These are phyloP conservation scores for Acromyrmex echinatior DNA, from an alignment of 1,140 invertebrate species.

Conservation along the genomic window DNA sequence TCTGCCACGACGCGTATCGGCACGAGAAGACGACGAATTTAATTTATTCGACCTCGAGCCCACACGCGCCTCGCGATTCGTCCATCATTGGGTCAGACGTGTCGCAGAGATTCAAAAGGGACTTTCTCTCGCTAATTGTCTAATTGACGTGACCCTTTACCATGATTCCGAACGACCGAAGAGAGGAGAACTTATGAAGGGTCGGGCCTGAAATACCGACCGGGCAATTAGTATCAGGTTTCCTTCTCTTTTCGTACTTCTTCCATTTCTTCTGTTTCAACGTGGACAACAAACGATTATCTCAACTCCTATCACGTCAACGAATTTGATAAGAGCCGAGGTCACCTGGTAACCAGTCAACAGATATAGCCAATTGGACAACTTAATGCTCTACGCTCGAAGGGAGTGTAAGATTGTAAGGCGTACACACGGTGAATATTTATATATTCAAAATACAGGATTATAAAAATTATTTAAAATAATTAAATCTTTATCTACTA, in stretches of 20 bases:
- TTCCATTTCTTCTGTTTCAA: conserved; percentile 15
- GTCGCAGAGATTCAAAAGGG: conserved; percentile 57
- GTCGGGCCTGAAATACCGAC: conserved; percentile 58
- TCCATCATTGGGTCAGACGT: conserved; percentile 44
- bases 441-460: neutral
- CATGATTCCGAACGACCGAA: conserved; percentile 16
- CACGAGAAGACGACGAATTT: conserved; percentile 62
- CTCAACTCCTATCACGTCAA: conserved; percentile 79
- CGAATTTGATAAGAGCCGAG: conserved; percentile 81
- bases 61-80: conserved; percentile 40
- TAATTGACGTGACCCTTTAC: conserved; percentile 55
- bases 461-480: too few relatives aligned
- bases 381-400: conserved; percentile 61
- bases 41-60: conserved; percentile 72
- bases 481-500: too few relatives aligned
- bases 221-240: conserved; percentile 66
- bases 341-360: conserved; percentile 79
- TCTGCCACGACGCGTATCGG: conserved; percentile 48
- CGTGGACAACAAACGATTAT: conserved; percentile 76
- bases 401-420: conserved; percentile 17
- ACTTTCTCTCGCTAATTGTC: conserved; percentile 69
- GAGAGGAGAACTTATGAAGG: conserved; percentile 55
- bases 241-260: conserved; percentile 19
- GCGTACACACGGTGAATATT: conserved; percentile 9
- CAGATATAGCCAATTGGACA: conserved; percentile 77